Base-by-base conservation (phyloP, 1,140 invertebrate genomes). In the Triops cancriformis region DNA sequence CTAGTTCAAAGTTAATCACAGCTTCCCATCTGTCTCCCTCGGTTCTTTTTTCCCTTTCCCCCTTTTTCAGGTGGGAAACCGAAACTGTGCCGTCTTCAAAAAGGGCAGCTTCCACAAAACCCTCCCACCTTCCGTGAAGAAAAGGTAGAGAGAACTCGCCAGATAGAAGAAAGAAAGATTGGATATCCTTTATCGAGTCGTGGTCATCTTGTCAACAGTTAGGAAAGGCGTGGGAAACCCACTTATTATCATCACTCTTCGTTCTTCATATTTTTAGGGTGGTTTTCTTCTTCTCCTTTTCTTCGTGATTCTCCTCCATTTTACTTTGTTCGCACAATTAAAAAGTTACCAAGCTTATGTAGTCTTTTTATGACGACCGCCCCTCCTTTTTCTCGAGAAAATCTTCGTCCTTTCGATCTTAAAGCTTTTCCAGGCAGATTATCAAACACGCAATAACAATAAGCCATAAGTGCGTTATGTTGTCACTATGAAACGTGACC, bases 191-290 rank as follows among this genome's bases (percentile, higher is more conserved):
- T 64, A 64, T 64, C 51, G 51, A n/a, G 51, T 18, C 7, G 5
- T n/a, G 14, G 23, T 23, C 51, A 64, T 64, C 51, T 64, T 64
- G 51, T 64, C 51, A 64, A 64, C 51, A 64, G 7, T 64, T 37
- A 37, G 31, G 31, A 64, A 64, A 64, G 51, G 51, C 51, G 51
- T 64, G 51, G 51, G 51, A 64, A 64, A 64, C 51, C 51, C 51
- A 64, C 51, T 64, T 64, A 64, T 64, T 64, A 64, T 64, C 51
- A 37, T 37, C 31, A 37, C 31, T 37, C 31, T 37, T 37, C 31
- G 4, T 74, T 72, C 23, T 72, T 72, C 23, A 27, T 72, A 23
- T 72, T 72, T n/a, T 27, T 72, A 6, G 72, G 23, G 23, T 27
- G 27, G 18, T 18, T 74, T 74, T 41, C 26, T 74, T 41, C 73